Conservation (phyloP, 2,888 invertebrate species). For the Pharmacophagus antenor region DNA sequence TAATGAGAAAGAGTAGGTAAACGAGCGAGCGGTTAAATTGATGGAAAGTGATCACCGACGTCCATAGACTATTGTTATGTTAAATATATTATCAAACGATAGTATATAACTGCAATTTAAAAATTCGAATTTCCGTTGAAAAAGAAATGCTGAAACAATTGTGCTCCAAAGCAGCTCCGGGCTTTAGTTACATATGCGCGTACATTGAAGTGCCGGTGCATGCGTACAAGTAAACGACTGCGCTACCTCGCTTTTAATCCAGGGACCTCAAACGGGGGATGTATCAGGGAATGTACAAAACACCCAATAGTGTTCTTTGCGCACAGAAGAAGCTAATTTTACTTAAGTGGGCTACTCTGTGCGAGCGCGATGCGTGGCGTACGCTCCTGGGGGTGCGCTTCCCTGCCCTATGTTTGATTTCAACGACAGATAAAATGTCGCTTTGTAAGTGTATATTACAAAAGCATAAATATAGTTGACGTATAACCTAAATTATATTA, state of each 20-base stretch:
- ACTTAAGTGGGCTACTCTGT: constrained; percentile 77
- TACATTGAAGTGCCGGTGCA: constrained; percentile 6
- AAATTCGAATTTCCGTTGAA: background rate
- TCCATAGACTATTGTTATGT: no score
- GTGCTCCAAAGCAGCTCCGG: background rate
- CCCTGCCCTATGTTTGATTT: constrained; percentile 62
- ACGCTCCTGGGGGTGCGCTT: constrained; percentile 51
- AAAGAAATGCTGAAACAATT: background rate
- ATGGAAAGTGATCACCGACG: no score
- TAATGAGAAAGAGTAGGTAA: no score
- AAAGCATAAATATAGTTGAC: background rate
- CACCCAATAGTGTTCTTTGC: constrained; percentile 78
- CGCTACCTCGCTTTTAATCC: constrained; percentile 63
- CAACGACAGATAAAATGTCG: constrained; percentile 57
- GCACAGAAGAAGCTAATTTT: constrained; percentile 79
- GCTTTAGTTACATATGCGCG: background rate
- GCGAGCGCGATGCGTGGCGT: constrained; percentile 45
- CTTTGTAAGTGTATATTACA: constrained; percentile 28
- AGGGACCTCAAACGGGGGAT: constrained; percentile 62
- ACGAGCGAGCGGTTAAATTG: no score
- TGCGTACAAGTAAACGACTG: constrained; percentile 19
- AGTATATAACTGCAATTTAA: background rate
- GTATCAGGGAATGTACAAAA: constrained; percentile 66
- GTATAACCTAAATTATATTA: no score
- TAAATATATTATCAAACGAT: background rate